These are phyloP conservation scores for Zelostemma sp. DNA, from an alignment of 1,140 invertebrate genomes.

Conservation along the genomic window DNA sequence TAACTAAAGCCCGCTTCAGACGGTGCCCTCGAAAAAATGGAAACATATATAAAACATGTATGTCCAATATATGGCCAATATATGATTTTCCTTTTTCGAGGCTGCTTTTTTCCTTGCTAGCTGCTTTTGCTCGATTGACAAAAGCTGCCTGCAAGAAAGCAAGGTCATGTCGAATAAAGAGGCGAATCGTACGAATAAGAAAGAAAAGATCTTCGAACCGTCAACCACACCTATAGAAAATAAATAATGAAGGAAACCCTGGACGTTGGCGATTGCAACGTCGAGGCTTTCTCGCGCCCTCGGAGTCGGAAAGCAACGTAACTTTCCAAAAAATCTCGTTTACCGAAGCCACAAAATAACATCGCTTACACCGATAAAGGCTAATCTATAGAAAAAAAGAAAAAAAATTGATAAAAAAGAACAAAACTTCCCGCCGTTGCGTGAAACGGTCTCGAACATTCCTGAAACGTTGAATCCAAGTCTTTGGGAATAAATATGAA, in stretches of 20 bases:
- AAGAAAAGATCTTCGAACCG: too few relatives aligned
- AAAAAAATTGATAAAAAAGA: neutral
- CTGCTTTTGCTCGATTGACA: too few relatives aligned
- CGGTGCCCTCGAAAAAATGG: too few relatives aligned
- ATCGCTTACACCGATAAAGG: too few relatives aligned
- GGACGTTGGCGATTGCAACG: slow-evolving; percentile 35
- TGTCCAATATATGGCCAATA: too few relatives aligned
- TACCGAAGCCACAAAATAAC: slow-evolving; percentile 29
- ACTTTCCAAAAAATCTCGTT: slow-evolving; percentile 55
- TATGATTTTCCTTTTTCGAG: too few relatives aligned
- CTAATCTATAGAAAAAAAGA: slow-evolving; percentile 23
- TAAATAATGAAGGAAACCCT: slow-evolving; percentile 43
- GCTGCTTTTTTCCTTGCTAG: too few relatives aligned
- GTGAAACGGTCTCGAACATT: slow-evolving; percentile 40
- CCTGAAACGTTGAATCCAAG: slow-evolving; percentile 69
- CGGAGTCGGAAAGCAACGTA: slow-evolving; percentile 68
- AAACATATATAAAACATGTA: too few relatives aligned
- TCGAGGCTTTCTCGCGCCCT: slow-evolving; percentile 55
- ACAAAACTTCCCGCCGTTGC: neutral
- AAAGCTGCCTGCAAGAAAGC: too few relatives aligned
- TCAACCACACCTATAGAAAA: too few relatives aligned
- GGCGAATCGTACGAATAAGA: slow-evolving; percentile 46
- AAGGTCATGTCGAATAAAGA: slow-evolving; percentile 55
- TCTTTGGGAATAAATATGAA: slow-evolving; percentile 48
- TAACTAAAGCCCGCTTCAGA: too few relatives aligned